Percentiles rank a stretch among this genome's conserved stretches.
These are phyloP conservation scores for Hozukius guyotensis DNA, from an alignment of 2,797 vertebrate species.

Conservation along the genomic window DNA sequence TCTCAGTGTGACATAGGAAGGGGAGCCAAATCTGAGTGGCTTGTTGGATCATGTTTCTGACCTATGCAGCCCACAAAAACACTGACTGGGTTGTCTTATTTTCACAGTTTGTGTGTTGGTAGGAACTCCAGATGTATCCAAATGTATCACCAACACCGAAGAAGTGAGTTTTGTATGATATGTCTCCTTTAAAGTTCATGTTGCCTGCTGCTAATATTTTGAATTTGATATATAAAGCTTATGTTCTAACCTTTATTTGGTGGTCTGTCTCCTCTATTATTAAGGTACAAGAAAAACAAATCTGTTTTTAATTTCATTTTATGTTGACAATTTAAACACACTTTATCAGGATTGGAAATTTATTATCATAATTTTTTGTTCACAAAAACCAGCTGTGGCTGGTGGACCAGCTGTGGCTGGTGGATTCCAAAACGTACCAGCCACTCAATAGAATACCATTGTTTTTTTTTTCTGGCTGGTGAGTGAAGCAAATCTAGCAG, in stretches of 20 bases:
- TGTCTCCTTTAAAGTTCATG: background rate
- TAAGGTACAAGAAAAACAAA: background rate
- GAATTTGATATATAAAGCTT: slow-evolving; percentile 29
- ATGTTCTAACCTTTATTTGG: background rate
- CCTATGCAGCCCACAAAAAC: background rate
- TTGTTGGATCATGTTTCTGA: background rate
- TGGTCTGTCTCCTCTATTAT: background rate
- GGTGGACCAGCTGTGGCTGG: too few relatives aligned
- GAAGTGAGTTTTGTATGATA: background rate
- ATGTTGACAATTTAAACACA: background rate
- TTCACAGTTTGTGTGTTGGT: background rate
- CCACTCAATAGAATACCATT: too few relatives aligned
- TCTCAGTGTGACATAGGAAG: background rate
- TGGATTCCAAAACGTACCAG: too few relatives aligned
- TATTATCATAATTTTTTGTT: too few relatives aligned
- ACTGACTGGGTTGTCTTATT: background rate
- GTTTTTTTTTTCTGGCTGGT: too few relatives aligned
- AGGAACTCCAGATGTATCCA: background rate
- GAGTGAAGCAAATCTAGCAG: too few relatives aligned
- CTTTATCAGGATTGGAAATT: background rate
- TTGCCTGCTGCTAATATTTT: slow-evolving; percentile 19
- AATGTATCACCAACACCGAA: too few relatives aligned
- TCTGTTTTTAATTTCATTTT: too few relatives aligned
- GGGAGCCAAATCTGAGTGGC: background rate
- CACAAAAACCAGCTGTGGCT: too few relatives aligned